phyloP scores from a whole-genome alignment of 2,113 vertebrate species.

The human region DNA sequence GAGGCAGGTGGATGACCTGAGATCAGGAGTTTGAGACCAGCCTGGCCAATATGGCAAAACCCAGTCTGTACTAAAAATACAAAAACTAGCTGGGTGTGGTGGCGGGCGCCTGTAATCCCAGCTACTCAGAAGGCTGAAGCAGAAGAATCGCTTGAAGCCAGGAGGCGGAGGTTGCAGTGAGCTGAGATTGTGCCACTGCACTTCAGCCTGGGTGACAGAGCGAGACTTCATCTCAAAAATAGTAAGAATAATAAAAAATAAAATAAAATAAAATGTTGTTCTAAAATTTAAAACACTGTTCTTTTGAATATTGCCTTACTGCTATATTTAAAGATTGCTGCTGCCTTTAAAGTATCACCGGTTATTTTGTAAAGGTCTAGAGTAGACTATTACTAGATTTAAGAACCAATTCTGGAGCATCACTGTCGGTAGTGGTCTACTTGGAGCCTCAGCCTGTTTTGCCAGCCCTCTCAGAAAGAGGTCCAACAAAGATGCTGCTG shows the following conservation, averaged over 20 bases:
- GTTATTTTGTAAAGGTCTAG: neutral
- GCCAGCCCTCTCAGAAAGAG: neutral
- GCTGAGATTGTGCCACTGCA: too few species aligned
- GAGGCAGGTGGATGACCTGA: too few species aligned
- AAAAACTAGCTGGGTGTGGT: too few species aligned
- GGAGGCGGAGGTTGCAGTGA: too few species aligned
- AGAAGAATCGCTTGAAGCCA: too few species aligned
- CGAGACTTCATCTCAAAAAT: too few species aligned
- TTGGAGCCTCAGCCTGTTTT: neutral
- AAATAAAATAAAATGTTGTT: neutral
- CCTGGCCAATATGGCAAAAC: too few species aligned
- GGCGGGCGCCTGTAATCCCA: too few species aligned
- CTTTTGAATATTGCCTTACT: neutral
- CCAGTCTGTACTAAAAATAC: too few species aligned
- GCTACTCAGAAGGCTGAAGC: too few species aligned
- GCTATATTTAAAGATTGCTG: neutral
- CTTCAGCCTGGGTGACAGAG: too few species aligned
- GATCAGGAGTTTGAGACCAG: too few species aligned
- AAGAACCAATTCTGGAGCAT: neutral
- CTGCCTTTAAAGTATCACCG: neutral
- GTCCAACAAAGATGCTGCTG: neutral
- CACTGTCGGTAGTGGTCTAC: neutral
- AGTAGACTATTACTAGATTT: neutral
- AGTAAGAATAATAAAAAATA: constrained; percentile 18
- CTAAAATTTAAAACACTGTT: neutral